Evolutionary conservation across 2,797 vertebrate species (phyloP).

Genomic region (Falco rusticolus): DNA sequence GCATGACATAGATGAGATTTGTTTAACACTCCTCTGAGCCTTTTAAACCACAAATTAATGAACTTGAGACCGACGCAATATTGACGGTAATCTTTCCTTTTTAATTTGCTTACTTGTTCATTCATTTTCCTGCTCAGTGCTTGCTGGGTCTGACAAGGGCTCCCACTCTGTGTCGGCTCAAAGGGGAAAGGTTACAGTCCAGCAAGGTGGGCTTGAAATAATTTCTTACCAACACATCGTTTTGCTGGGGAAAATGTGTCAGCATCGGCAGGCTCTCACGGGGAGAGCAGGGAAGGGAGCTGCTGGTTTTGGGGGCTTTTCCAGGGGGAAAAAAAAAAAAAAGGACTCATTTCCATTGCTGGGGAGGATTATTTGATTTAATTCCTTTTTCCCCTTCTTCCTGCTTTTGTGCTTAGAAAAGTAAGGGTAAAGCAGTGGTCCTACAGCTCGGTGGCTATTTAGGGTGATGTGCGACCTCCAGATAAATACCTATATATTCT

Average conservation of each 20-base stretch:
- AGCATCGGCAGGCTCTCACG: rapidly evolving
- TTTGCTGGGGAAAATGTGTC: rapidly evolving
- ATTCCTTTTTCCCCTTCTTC: background rate
- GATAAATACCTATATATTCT: background rate
- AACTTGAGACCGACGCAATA: background rate
- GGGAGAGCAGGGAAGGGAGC: background rate
- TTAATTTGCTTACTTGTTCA: background rate
- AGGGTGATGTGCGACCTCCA: background rate
- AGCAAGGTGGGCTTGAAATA: background rate
- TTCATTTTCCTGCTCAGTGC: background rate
- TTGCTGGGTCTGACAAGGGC: background rate
- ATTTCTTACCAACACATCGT: background rate
- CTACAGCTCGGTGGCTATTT: background rate
- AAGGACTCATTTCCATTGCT: background rate
- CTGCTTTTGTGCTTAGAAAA: background rate
- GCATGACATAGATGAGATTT: background rate
- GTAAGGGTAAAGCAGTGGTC: too few species aligned
- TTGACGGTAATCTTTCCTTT: background rate
- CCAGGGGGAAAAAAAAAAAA: rapidly evolving
- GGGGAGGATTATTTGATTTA: background rate
- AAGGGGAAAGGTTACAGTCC: background rate
- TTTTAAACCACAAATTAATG: background rate
- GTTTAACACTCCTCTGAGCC: background rate
- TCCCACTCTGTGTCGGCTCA: background rate
- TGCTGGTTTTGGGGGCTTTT: background rate